Evolutionary conservation across 92 coral and sea anemone species (phyloP), one percentile per base, ranked within the genome.

Genomic region (Paramuricea clavata): DNA sequence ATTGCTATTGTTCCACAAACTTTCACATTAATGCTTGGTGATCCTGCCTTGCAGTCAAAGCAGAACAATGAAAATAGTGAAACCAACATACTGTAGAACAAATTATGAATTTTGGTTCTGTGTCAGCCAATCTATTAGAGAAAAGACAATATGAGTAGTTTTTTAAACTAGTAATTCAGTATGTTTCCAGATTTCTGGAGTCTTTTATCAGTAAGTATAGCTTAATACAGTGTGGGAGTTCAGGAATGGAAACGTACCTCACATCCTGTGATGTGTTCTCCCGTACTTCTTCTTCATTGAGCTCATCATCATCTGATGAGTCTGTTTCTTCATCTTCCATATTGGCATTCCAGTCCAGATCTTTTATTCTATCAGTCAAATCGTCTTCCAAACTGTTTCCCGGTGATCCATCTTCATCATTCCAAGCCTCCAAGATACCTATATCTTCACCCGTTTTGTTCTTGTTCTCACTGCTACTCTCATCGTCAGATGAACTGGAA

Each of bases 311-410:
- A 69, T 32, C 75, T 30, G 21, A 17, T 69, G 75, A 30, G 22
- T 33, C 49, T 9, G 43, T 69, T 30, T 30, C 44, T 69, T 30
- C 44, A 3, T 32, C 75, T 27, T 69, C 75, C 43, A 32, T 69
- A 31, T 69, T 69, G 22, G 49, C 75, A 69, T 69, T 69, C 75
- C 75, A 69, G 49, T 33, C 75, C 32, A 44, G 75, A 69, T 69
- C 75, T 69, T 69, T 69, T 1, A 69, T 2, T 4, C 12, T 34
- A 0, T 69, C 44, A 27, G 6, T 22, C 75, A 30, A 33, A 31
- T 34, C 43, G 10, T 34, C 75, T 6, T 69, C 75, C 12, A 44
- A 69, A 44, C 15, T 69, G 75, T 69, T 17, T 30, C n/a, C 44
- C 39, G 11, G 23, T 21, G 17, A 69, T 33, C 32, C 75, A 32